Conservation (phyloP, 2,113 vertebrate species). For the Erpornis zantholeuca region DNA sequence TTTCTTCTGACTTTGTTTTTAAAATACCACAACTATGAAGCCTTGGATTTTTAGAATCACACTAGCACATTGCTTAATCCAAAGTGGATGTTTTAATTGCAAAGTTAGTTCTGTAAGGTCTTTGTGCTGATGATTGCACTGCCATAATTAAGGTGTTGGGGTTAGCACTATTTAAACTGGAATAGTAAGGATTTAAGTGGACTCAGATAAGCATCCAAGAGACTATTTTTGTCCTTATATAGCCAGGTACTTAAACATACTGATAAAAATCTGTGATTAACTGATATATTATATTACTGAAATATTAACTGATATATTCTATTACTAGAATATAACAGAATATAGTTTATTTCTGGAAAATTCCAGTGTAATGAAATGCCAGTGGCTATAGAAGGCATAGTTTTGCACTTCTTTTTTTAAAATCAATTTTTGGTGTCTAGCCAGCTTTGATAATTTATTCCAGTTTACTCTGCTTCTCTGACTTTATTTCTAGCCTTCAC, state of each 20-base stretch:
- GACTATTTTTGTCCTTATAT: not conserved
- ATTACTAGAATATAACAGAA: not conserved
- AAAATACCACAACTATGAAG: not conserved
- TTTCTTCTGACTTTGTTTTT: not conserved
- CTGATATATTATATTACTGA: not conserved
- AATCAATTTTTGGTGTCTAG: not conserved
- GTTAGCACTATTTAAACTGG: not conserved
- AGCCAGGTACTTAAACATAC: not conserved
- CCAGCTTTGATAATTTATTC: not conserved
- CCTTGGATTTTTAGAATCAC: not conserved
- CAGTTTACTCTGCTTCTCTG: not conserved
- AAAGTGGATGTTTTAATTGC: not conserved
- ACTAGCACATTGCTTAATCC: not conserved
- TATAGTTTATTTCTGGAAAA: not conserved
- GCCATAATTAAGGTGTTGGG: not conserved
- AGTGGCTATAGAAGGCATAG: not conserved
- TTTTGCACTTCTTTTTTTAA: not conserved
- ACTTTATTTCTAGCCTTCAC: not conserved
- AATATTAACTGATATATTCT: not conserved
- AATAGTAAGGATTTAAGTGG: not conserved
- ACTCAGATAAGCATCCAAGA: not conserved
- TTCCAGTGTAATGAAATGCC: not conserved
- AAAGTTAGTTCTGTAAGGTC: not conserved
- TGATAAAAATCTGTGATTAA: not conserved
- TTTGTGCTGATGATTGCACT: not conserved